A percentile compares a stretch with the other conserved stretches of the same genome.
These are phyloP conservation scores for Thinocorus orbignyianus DNA, from an alignment of 2,113 vertebrate species.

Conservation along the genomic window DNA sequence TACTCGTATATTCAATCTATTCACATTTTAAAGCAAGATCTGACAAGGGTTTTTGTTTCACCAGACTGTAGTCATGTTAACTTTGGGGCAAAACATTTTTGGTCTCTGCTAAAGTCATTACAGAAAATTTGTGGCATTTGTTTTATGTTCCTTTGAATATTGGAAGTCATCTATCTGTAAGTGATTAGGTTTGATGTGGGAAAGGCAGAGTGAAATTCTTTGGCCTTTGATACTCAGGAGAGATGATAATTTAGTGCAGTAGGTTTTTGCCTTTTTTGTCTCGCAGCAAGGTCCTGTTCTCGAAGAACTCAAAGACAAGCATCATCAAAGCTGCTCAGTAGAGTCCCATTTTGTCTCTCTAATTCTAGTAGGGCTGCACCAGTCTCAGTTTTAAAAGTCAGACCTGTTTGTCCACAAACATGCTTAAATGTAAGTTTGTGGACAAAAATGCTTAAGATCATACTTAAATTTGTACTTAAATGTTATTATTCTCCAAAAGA, in stretches of 20 bases:
- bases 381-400: neutral
- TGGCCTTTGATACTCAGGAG: neutral
- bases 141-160: neutral
- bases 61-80: neutral
- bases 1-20: neutral
- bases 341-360: neutral
- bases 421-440: neutral
- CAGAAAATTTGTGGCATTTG: neutral
- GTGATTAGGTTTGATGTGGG: neutral
- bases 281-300: neutral
- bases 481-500: neutral
- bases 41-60: neutral
- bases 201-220: neutral
- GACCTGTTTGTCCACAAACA: neutral
- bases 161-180: neutral
- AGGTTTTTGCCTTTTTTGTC: neutral
- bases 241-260: neutral
- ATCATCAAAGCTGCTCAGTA: neutral
- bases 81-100: neutral
- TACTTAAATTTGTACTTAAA: neutral
- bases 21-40: neutral
- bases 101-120: neutral
- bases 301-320: neutral
- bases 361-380: neutral
- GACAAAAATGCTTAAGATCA: neutral